Base-by-base conservation (phyloP, 2,888 invertebrate species). In the Timema podura region DNA sequence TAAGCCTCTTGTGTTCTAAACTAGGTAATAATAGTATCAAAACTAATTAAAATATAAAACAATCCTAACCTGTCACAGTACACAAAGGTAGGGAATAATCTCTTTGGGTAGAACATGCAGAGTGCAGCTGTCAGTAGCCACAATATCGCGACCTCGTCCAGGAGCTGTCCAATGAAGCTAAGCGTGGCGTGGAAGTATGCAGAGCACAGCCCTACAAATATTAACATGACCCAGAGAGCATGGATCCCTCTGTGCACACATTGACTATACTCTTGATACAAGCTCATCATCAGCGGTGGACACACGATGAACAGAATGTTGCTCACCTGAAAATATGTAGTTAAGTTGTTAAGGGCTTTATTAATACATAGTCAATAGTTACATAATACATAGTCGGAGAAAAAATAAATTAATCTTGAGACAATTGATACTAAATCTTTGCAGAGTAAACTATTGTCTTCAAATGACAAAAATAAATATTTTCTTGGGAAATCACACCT, bases 151-250 rank as follows among this genome's bases (percentile, higher is more conserved):
- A 93, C 81, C 79, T 93, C 93, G 81, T 93, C 93, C 70, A 93
- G 80, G 48, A 93, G 81, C 81, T 93, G 93, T 86, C 87, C 88
- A 75, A 92, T 87, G 76, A 93, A 84, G 77, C 92, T 92, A 48
- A 93, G 83, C 5, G 93, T 93, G 7, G 93, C 92, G 81, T 93
- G 93, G 79, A 93, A 93, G 79, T 93, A 93, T 73, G 91, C 92
- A 48, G 92, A 92, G 76, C 91, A 89, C 1, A 91, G 78, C 7
- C 93, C 93, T 67, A 93, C 91, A 57, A 92, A 84, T 83, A 92
- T 90, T 70, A 93, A 80, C 67, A 93, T 80, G n/a, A 88, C 83
- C 92, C 93, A 93, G 57, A 93, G 84, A n/a, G 92, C 78, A 80
- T 92, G 90, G 74, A 93, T 91, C 15, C 88, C 91, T 47, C 88